phyloP scores from a whole-genome alignment of 2,888 invertebrate species.

The Drosophila phalerata region DNA sequence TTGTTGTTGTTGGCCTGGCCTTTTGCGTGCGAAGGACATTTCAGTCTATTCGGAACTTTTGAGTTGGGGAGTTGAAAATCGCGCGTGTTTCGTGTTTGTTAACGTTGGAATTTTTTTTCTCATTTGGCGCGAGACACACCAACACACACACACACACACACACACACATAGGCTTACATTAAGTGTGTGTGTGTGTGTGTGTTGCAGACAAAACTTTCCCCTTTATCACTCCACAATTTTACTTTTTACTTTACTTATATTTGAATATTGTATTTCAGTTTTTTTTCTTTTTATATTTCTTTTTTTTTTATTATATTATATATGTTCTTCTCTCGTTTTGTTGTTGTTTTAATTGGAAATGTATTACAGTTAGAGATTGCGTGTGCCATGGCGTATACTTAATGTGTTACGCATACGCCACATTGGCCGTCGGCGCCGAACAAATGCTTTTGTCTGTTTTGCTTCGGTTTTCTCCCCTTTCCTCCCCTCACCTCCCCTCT shows the following conservation, averaged over 20 bases:
- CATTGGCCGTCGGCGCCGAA: slow-evolving; percentile 17
- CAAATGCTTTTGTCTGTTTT: neutral
- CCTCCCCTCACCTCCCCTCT: neutral
- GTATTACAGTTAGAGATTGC: slow-evolving; percentile 13
- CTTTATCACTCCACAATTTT: neutral
- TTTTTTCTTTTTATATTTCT: neutral
- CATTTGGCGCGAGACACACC: slow-evolving; percentile 13
- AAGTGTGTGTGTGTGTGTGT: slow-evolving; percentile 13
- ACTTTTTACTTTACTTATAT: slow-evolving; percentile 3
- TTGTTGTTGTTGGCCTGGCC: slow-evolving; percentile 44
- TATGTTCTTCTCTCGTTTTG: neutral
- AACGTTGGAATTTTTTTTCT: slow-evolving; percentile 10
- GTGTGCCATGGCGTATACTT: slow-evolving; percentile 60
- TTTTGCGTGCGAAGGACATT: slow-evolving; percentile 74
- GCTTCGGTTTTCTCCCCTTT: neutral
- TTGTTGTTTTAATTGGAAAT: slow-evolving; percentile 42
- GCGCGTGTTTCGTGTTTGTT: slow-evolving; percentile 65
- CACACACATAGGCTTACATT: slow-evolving; percentile 10
- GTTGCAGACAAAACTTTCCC: slow-evolving; percentile 8
- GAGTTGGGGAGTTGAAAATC: slow-evolving; percentile 79
- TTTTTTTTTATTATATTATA: neutral
- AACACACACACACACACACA: slow-evolving; percentile 9
- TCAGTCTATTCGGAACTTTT: slow-evolving; percentile 81
- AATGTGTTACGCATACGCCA: slow-evolving; percentile 63
- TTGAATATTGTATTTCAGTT: slow-evolving; percentile 8